phyloP scores from a whole-genome alignment of 2,888 invertebrate genomes.

The Busseola fusca region DNA sequence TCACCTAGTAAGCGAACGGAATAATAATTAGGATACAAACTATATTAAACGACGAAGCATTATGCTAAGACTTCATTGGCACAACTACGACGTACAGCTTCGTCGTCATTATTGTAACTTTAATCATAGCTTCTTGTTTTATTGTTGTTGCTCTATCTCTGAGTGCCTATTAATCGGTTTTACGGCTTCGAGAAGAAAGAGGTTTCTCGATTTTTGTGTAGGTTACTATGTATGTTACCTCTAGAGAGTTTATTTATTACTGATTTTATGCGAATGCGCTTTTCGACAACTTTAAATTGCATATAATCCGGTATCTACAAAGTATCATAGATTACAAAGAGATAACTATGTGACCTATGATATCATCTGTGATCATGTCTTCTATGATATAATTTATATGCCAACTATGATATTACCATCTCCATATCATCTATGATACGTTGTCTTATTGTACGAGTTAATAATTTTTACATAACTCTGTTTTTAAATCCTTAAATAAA shows the following conservation, averaged over 20 bases:
- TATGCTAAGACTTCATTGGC: conserved; percentile 26
- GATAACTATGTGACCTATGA: not conserved
- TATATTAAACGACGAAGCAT: conserved; percentile 35
- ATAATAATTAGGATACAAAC: conserved; percentile 55
- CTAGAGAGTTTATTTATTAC: not conserved
- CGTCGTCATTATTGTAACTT: conserved; percentile 32
- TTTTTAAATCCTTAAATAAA: no score
- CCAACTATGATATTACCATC: not conserved
- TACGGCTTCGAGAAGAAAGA: conserved; percentile 18
- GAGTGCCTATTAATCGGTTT: conserved; percentile 22
- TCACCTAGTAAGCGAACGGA: conserved; percentile 50
- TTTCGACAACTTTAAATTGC: not conserved
- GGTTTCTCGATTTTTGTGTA: conserved; percentile 10
- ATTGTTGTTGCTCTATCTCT: conserved; percentile 25
- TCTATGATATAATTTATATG: not conserved
- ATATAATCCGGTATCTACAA: not conserved
- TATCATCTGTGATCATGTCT: not conserved
- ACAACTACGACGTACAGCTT: conserved; percentile 2
- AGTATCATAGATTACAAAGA: no score
- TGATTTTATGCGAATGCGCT: not conserved
- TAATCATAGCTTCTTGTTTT: conserved; percentile 24
- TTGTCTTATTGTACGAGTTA: not conserved
- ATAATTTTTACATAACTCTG: no score
- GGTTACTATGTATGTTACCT: not conserved
- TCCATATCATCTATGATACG: not conserved